Evolutionary conservation across 2,797 vertebrate species (phyloP).

Genomic region (Vipera latastei): DNA sequence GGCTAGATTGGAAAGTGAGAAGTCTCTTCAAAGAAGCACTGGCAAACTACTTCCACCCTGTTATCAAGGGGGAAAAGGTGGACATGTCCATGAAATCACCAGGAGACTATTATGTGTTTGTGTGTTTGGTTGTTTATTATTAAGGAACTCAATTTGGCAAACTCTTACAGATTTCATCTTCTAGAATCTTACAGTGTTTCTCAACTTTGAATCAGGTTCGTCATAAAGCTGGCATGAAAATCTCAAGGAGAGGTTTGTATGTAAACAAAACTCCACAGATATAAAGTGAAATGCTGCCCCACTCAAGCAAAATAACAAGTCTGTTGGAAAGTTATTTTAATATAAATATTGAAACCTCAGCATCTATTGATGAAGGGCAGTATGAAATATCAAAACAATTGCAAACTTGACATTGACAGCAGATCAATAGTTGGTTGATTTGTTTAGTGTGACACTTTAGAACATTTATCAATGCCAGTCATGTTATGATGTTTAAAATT

Average conservation of each 20-base stretch:
- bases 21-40: background rate
- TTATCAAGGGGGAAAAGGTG: background rate
- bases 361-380: background rate
- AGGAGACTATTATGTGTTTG: background rate
- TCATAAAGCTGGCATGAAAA: background rate
- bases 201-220: background rate
- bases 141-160: conserved; percentile 1
- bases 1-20: background rate
- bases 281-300: background rate
- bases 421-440: background rate
- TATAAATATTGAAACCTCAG: background rate
- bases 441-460: background rate
- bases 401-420: background rate
- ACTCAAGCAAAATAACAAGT: background rate
- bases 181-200: background rate
- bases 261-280: background rate
- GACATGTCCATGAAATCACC: background rate
- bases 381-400: background rate
- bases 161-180: background rate
- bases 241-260: background rate
- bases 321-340: background rate
- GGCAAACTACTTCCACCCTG: background rate
- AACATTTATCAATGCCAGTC: conserved; percentile 4
- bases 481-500: background rate
- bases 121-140: background rate